Conservation (phyloP, 2,113 vertebrate genomes). For the Crotalus viridis region DNA sequence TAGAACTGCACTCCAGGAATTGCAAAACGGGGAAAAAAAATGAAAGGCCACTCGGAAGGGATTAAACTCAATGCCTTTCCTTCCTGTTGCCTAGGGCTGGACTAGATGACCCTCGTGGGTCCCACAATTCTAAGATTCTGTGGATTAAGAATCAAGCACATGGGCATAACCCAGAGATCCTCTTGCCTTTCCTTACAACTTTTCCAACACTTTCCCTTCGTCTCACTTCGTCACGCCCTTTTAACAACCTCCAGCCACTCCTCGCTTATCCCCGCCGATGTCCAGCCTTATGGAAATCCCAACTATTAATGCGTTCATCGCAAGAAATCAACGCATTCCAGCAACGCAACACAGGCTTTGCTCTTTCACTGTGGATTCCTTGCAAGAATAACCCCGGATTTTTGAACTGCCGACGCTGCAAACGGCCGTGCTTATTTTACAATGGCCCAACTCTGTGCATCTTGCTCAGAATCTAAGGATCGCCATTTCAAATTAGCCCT, state of each 20-base stretch:
- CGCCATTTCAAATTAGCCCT: background rate
- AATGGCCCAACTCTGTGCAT: background rate
- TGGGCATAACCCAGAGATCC: background rate
- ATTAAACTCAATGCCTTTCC: background rate
- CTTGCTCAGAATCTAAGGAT: background rate
- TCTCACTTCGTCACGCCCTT: background rate
- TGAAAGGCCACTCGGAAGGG: background rate
- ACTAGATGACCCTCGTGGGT: background rate
- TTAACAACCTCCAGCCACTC: background rate
- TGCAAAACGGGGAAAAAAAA: background rate
- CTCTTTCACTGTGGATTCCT: background rate
- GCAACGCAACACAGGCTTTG: background rate
- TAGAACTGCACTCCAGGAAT: background rate
- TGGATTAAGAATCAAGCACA: background rate
- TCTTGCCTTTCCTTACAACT: background rate
- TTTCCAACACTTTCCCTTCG: background rate
- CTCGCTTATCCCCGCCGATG: background rate
- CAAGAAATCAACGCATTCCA: background rate
- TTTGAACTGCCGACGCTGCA: background rate
- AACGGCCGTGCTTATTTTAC: background rate
- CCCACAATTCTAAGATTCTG: background rate
- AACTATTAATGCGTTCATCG: background rate
- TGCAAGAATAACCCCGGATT: background rate
- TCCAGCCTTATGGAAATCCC: background rate
- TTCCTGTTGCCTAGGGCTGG: background rate